Evolutionary conservation across 2,797 vertebrate genomes (phyloP), one percentile per base, ranked within the genome.

Genomic region (Cirrhinus molitorella): DNA sequence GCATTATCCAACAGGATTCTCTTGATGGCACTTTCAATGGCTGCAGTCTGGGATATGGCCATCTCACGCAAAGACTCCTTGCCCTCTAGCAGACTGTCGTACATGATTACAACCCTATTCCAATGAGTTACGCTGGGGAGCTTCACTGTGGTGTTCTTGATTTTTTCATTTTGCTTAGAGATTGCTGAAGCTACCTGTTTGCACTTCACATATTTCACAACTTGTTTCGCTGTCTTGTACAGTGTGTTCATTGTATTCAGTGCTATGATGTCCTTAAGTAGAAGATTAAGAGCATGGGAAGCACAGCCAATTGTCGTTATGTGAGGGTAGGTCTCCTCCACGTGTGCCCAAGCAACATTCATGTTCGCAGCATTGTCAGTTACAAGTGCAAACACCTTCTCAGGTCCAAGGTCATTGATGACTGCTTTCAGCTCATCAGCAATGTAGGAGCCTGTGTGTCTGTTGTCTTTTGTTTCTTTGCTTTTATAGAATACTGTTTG

Each of bases 1-100:
- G 83, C 72, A 2, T 86, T 17, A 53, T 91, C 88, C 28, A 91
- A 80, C 1, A 92, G 4, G 8, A 87, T 83, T 67, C 83, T 81
- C 65, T 84, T 85, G 61, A 34, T 21, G 65, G 34, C 17, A 66
- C 65, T 66, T 66, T 66, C 63, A 21, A 65, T 19, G 9, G 17
- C 17, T 59, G 57, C 57, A 25, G 12, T 25, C 23, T 59, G 57
- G 12, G 57, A 61, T 61, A 28, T 61, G 13, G 57, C 23, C 57
- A 61, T 61, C 57, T 61, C 57, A 28, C 23, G 23, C 57, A 28
- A 61, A 61, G 13, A 61, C 57, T 61, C 12, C 23, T 59, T 59
- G 23, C 23, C 8, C 3, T 55, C 21, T 55, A 55, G 51, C 51
- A 55, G 51, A 59, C 11, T 59, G 12, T 59, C 11, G 12, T 59